Evolutionary conservation across 2,113 vertebrate species (phyloP).

Genomic region (Heliornis fulica): DNA sequence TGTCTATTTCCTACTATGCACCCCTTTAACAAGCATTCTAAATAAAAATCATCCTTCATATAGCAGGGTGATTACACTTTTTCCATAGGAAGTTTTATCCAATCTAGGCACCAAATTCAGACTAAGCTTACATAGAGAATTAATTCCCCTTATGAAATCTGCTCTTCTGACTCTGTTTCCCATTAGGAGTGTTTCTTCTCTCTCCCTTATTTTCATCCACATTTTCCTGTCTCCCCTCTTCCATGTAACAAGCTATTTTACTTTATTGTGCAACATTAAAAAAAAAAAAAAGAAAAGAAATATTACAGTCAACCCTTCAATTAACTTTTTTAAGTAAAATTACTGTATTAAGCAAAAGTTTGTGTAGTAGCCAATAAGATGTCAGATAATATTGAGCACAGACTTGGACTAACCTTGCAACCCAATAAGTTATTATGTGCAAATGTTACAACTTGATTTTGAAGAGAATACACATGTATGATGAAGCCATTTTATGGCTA

Average conservation of each 20-base stretch:
- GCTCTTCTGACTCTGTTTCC: background rate
- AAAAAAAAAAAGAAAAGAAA: constrained; percentile 4
- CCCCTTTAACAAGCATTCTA: background rate
- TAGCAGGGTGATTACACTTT: background rate
- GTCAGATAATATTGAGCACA: constrained; percentile 68
- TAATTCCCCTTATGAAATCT: background rate
- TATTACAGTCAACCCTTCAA: constrained; percentile 44
- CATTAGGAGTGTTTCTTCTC: background rate
- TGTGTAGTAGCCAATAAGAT: constrained; percentile 71
- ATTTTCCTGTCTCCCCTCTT: background rate
- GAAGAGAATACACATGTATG: constrained; percentile 68
- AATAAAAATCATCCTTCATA: background rate
- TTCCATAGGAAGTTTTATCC: background rate
- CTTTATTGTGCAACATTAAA: background rate
- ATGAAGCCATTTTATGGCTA: constrained; percentile 70
- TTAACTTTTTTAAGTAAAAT: constrained; percentile 64
- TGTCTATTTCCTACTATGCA: background rate
- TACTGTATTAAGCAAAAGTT: constrained; percentile 69
- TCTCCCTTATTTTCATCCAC: background rate
- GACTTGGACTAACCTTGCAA: constrained; percentile 56
- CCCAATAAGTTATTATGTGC: constrained; percentile 70
- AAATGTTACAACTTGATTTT: constrained; percentile 74
- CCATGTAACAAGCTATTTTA: background rate
- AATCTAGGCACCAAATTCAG: background rate
- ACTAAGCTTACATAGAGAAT: background rate